Percentiles rank a stretch among this genome's conserved stretches.
Conservation (phyloP, 37 sponge, comb jelly and placozoan species). For the Oopsacas minuta region DNA sequence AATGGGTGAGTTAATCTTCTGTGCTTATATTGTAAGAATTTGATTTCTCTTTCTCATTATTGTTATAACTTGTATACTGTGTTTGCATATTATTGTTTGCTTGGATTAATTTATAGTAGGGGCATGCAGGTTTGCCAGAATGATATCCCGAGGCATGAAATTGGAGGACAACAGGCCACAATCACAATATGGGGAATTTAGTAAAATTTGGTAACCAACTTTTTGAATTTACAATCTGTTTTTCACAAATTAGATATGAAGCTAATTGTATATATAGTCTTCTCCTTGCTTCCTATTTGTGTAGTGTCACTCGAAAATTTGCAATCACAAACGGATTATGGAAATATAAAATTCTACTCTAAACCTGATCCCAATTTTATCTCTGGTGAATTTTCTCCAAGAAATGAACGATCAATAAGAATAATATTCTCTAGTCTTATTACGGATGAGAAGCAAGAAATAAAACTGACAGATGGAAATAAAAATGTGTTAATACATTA, state of each 20-base stretch:
- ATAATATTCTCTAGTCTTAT: background rate
- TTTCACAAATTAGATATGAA: background rate
- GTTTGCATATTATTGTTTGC: too few species aligned
- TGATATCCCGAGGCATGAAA: too few species aligned
- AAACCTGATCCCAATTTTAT: background rate
- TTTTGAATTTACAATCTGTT: too few species aligned
- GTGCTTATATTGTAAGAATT: too few species aligned
- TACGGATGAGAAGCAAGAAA: background rate
- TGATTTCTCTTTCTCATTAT: too few species aligned
- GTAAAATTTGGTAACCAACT: too few species aligned
- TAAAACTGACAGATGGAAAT: background rate
- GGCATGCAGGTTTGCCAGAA: too few species aligned
- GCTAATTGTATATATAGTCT: background rate
- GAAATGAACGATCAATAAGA: background rate
- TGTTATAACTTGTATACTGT: too few species aligned
- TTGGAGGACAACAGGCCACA: too few species aligned
- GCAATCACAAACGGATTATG: background rate
- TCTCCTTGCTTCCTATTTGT: background rate
- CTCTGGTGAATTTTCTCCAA: background rate
- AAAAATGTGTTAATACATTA: background rate
- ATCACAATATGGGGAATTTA: too few species aligned
- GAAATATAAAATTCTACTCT: background rate
- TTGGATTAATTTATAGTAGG: too few species aligned
- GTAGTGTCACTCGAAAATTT: background rate
- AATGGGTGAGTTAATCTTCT: constrained; percentile 33